These are phyloP conservation scores for Scopus umbretta DNA, from an alignment of 2,113 vertebrate genomes.

Conservation along the genomic window DNA sequence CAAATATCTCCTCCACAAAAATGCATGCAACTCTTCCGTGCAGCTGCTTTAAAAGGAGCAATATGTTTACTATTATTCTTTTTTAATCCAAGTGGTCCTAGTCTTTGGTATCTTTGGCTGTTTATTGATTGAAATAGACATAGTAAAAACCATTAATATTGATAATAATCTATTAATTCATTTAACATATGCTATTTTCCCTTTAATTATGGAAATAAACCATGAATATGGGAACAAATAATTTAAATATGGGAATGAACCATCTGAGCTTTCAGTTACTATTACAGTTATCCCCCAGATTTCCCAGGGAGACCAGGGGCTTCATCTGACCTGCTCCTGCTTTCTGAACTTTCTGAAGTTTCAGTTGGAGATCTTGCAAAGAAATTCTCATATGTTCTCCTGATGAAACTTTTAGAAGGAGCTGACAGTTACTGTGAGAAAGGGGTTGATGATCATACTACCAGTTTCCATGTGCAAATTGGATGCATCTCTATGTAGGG, in stretches of 20 bases:
- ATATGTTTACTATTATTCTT: fast-evolving
- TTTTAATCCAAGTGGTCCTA: background rate
- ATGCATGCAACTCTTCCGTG: background rate
- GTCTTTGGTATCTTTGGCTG: background rate
- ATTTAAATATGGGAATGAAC: background rate
- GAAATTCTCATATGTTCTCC: background rate
- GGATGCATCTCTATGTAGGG: background rate
- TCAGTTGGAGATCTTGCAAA: background rate
- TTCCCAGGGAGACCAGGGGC: background rate
- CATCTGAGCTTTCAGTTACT: background rate
- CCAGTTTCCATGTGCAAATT: background rate
- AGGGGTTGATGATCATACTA: background rate
- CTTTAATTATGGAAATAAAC: background rate
- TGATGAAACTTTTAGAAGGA: background rate
- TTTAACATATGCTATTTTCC: background rate
- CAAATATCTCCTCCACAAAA: background rate
- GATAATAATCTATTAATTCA: background rate
- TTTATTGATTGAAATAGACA: background rate
- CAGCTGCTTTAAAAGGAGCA: background rate
- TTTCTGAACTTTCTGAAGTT: background rate
- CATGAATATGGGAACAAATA: background rate
- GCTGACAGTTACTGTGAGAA: background rate
- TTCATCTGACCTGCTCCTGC: background rate
- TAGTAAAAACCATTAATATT: background rate
- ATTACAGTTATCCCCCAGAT: background rate